Evolutionary conservation across 1,140 invertebrate genomes (phyloP), one percentile per base, ranked within the genome.

Genomic region (Drosophila paulistorum): DNA sequence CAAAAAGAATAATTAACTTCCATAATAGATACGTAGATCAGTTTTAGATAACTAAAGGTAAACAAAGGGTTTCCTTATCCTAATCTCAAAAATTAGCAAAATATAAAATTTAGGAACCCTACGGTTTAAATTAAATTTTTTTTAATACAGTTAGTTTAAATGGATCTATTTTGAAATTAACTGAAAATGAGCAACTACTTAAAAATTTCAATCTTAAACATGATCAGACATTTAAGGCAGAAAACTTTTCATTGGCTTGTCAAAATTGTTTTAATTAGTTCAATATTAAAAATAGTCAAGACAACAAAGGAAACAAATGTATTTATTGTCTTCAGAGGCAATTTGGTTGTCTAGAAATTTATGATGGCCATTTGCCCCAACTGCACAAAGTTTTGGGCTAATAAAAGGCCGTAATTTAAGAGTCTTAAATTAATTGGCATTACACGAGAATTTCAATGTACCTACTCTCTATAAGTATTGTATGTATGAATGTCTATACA

Each of bases 371-470:
- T 51, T 51, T 51, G 45, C 17, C 17, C 45, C 45, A 9, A 37
- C 7, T 37, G 9, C 17, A 48, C 17, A 51, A 51, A 51, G 4
- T 51, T 51, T 51, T 23, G 9, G 73, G 62, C 73, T 75, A 75
- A 75, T 75, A 59, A 75, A 75, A 75, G 73, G 33, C 58, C 73
- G 60, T 75, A 75, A 75, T 58, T 75, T 73, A 75, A 62, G 72
- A 39, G 72, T 37, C 72, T 75, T 59, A 76, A 76, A 76, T 76
- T 76, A 76, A 76, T 76, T 76, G 74, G 67, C 74, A 77, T 66
- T 71, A 68, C 77, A 61, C 73, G 51, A 59, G 65, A 68, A 75
- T 68, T 68, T 76, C 58, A 75, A 48, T 48, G 45, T 69, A 45
- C 35, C 20, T 23, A 51, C 17, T 11, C 10, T 1, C 1, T 9